phyloP scores from a whole-genome alignment of 1,140 invertebrate genomes.

The Caenorhabditis inopinata region DNA sequence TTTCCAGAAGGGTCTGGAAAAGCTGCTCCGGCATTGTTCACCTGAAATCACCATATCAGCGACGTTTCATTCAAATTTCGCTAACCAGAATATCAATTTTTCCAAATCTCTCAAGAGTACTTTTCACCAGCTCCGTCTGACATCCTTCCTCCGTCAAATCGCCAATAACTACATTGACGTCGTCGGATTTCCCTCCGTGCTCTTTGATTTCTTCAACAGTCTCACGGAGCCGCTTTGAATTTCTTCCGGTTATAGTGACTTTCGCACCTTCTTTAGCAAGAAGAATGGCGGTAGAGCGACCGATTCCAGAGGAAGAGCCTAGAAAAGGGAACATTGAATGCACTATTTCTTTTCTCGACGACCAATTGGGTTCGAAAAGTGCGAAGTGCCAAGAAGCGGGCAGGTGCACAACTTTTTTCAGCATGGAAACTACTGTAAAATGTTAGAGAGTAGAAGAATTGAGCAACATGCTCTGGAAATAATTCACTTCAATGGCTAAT shows the following conservation, averaged over 20 bases:
- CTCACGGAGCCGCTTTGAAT: constrained; percentile 58
- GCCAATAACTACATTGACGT: constrained; percentile 34
- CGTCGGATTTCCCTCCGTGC: background rate
- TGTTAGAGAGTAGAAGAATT: no score
- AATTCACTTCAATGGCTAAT: no score
- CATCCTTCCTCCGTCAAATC: constrained; percentile 45
- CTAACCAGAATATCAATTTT: constrained; percentile 52
- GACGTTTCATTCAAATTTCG: background rate
- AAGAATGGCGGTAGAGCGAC: constrained; percentile 75
- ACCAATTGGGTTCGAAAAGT: no score
- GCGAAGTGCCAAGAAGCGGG: no score
- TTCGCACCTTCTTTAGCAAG: constrained; percentile 76
- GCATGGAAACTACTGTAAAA: no score
- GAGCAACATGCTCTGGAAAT: no score
- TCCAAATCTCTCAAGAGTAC: constrained; percentile 54
- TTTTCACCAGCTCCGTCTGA: constrained; percentile 41
- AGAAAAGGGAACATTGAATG: no score
- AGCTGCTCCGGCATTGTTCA: constrained; percentile 49
- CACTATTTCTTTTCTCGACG: no score
- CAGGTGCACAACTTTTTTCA: no score
- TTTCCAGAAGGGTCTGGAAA: constrained; percentile 37
- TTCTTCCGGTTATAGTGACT: constrained; percentile 73
- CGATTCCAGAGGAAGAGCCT: background rate
- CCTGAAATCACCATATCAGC: constrained; percentile 11
- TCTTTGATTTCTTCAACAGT: background rate